These are phyloP conservation scores for Eupeodes luniger DNA, from an alignment of 2,888 invertebrate species.

Conservation along the genomic window DNA sequence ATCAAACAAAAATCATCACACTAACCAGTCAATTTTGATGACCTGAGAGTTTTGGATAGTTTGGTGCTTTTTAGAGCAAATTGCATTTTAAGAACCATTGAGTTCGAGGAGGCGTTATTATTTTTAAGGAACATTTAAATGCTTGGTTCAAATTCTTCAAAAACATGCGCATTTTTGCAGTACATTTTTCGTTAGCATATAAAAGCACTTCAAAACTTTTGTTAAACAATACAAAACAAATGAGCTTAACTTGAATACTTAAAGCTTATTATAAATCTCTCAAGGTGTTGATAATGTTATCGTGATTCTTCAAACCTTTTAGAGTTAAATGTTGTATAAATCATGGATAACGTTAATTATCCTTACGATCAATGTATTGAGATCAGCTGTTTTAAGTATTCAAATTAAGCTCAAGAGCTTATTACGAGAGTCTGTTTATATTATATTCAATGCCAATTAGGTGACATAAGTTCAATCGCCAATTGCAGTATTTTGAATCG, in stretches of 20 bases:
- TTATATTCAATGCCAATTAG: no score
- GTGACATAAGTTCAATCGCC: no score
- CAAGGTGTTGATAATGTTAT: no score
- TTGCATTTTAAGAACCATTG: not conserved
- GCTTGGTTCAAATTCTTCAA: not conserved
- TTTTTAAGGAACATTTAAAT: slow-evolving; percentile 1
- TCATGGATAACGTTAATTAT: no score
- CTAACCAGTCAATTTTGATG: not conserved
- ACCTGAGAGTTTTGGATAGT: not conserved
- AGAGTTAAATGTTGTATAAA: not conserved
- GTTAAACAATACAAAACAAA: slow-evolving; percentile 34
- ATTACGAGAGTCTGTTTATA: no score
- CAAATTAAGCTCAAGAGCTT: slow-evolving; percentile 1
- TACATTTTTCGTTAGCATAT: slow-evolving; percentile 18
- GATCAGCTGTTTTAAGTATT: not conserved
- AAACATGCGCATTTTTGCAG: slow-evolving; percentile 13
- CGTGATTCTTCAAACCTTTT: not conserved
- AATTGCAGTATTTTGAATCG: no score
- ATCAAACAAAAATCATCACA: slow-evolving; percentile 40
- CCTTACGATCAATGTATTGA: not conserved
- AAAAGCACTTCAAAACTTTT: slow-evolving; percentile 19
- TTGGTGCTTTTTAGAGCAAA: not conserved
- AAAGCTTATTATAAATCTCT: not conserved
- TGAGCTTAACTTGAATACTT: slow-evolving; percentile 7
- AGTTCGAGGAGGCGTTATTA: slow-evolving; percentile 1